Conservation (phyloP, 1,140 invertebrate genomes). For the Antheraea mylitta region DNA sequence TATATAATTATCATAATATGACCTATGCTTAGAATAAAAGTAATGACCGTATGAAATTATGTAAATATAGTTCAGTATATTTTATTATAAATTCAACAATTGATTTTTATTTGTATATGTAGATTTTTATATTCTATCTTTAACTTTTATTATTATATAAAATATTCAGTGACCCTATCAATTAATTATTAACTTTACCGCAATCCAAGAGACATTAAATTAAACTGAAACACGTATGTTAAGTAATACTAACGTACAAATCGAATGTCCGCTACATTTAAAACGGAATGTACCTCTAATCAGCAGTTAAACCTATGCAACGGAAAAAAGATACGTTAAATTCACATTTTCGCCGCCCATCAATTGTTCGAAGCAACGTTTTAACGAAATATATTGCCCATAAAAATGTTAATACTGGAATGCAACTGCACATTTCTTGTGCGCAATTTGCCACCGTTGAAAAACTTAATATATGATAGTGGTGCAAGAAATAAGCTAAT, state of each 20-base stretch:
- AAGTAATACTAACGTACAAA: not conserved
- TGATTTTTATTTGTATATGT: too few relatives aligned
- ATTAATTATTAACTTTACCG: too few relatives aligned
- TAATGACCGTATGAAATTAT: too few relatives aligned
- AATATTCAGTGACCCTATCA: too few relatives aligned
- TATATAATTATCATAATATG: too few relatives aligned
- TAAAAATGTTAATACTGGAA: constrained; percentile 76
- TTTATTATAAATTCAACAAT: too few relatives aligned
- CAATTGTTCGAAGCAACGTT: constrained; percentile 54
- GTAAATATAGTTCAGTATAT: too few relatives aligned
- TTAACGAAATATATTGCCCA: constrained; percentile 62
- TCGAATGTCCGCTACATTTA: not conserved
- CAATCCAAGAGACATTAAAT: not conserved
- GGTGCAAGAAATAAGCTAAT: not conserved
- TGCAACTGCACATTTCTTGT: constrained; percentile 69
- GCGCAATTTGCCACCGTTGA: constrained; percentile 71
- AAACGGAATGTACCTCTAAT: constrained; percentile 27
- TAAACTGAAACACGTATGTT: not conserved
- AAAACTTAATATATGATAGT: constrained; percentile 56
- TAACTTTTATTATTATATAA: too few relatives aligned
- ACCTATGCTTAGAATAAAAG: too few relatives aligned
- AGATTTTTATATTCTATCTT: too few relatives aligned
- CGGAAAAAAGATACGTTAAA: constrained; percentile 51
- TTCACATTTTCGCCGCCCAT: constrained; percentile 49
- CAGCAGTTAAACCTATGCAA: constrained; percentile 37